Evolutionary conservation across 2,113 vertebrate genomes (phyloP).

Genomic region (Semicossyphus pulcher): DNA sequence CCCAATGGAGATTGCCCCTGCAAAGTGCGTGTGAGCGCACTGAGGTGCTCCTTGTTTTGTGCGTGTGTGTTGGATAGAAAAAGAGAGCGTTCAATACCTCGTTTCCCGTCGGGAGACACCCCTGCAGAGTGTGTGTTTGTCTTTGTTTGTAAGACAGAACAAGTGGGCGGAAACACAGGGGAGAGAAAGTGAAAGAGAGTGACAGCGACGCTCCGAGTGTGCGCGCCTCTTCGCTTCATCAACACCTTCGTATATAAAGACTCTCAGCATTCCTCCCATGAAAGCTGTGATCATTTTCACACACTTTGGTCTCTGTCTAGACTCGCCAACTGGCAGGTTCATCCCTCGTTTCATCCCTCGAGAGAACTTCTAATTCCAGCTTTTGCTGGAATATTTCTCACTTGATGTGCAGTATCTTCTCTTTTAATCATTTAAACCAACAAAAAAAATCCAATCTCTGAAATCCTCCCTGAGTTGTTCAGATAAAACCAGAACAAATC

Average conservation of each 20-base stretch:
- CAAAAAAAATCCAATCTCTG: not conserved
- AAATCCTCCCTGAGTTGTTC: not conserved
- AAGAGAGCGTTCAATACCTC: slow-evolving; percentile 24
- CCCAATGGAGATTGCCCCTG: slow-evolving; percentile 31
- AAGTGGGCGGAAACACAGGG: slow-evolving; percentile 18
- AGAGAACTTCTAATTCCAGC: not conserved
- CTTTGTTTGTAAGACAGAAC: slow-evolving; percentile 39
- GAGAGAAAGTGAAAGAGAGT: slow-evolving; percentile 17
- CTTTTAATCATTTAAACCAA: not conserved
- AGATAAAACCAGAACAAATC: not conserved
- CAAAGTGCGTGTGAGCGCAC: slow-evolving; percentile 9
- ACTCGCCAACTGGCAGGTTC: not conserved
- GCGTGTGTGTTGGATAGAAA: slow-evolving; percentile 8
- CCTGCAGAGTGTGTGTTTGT: slow-evolving; percentile 35
- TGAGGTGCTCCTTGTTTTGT: not conserved
- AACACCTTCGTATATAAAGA: slow-evolving; percentile 5
- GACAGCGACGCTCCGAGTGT: slow-evolving; percentile 4
- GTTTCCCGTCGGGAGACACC: slow-evolving; percentile 35
- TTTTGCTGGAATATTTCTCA: not conserved
- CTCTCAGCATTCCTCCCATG: not conserved
- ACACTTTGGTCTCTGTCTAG: slow-evolving; percentile 15
- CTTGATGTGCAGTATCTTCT: not conserved
- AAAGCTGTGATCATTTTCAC: slow-evolving; percentile 32
- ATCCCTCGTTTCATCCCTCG: not conserved
- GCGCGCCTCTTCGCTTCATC: slow-evolving; percentile 13